Evolutionary conservation across 1,140 invertebrate species (phyloP), one percentile per base, ranked within the genome.

Genomic region (Brachionus paranguensis): DNA sequence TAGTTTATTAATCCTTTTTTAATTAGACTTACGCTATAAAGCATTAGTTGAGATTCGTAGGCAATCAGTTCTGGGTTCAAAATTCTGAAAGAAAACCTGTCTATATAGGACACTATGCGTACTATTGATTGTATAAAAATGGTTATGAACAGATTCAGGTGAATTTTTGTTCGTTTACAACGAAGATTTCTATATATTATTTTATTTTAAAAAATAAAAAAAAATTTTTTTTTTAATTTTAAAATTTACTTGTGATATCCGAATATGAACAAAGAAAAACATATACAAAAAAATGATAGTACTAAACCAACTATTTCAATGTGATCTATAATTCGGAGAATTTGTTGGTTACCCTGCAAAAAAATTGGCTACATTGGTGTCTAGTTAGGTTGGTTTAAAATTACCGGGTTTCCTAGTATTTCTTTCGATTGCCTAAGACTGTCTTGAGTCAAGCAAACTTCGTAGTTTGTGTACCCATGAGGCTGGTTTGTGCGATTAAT

Each of bases 31-130:
- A 81, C 78, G 29, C 60, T 60, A 2, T 27, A 81, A 17, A 81
- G 78, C 78, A 81, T 81, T 64, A 81, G 29, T n/a, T 64, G 64
- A 64, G 78, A 81, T 45, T 81, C 78, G 17, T 81, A 81, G 20
- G 53, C 53, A 14, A 81, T 43, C 10, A 68, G 43, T 14, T 81
- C 78, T 60, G 78, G 78, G 27, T 81, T 81, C 17, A 64, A 33
- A 27, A 33, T 10, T 81, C 33, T 81, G 29, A 81, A 81, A 29
- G 41, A 45, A 81, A 45, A 45, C 14, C 78, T 41, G 41, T 81
- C 78, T 27, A 81, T n/a, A 37, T 64, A 64, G 17, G 60, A 60
- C 7, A 81, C 14, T 10, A 60, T 41, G 20, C 78, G 50, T 2
- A 81, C 37, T 33, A 45, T 64, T 24, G 64, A 64, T 68, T 64